These are phyloP conservation scores for Galeopsomyia nigrocyanea DNA, from an alignment of 2,888 invertebrate species.

Conservation along the genomic window DNA sequence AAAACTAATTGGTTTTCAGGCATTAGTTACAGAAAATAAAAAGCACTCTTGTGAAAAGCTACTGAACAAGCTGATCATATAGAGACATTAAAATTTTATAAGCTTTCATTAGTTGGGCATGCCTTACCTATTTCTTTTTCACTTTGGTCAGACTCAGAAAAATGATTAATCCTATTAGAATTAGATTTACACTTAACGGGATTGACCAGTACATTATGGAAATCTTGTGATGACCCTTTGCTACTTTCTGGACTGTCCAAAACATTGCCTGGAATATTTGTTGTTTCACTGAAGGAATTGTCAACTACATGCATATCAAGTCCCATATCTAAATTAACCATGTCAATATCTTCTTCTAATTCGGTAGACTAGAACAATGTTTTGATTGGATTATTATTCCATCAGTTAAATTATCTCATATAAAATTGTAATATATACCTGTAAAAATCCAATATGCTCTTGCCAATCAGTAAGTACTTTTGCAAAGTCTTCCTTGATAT, in stretches of 20 bases:
- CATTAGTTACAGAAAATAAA: conserved; percentile 39
- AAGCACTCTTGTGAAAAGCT: conserved; percentile 33
- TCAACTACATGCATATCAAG: conserved; percentile 54
- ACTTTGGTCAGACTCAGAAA: conserved; percentile 46
- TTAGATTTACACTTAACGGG: conserved; percentile 23
- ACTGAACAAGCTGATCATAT: conserved; percentile 35
- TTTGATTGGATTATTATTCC: conserved; percentile 20
- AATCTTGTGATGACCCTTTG: conserved; percentile 24
- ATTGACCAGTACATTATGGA: neutral
- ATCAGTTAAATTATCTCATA: conserved; percentile 3
- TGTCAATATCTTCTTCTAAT: conserved; percentile 63
- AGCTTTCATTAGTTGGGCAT: conserved; percentile 1
- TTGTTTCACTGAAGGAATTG: conserved; percentile 54
- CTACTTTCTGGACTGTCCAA: conserved; percentile 43
- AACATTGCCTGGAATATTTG: conserved; percentile 23
- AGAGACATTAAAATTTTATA: conserved; percentile 17
- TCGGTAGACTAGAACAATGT: conserved; percentile 58
- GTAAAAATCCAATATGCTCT: conserved; percentile 69
- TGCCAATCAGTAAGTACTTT: conserved; percentile 72
- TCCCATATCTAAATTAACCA: conserved; percentile 52
- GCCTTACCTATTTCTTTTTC: conserved; percentile 49
- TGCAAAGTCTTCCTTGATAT: conserved; percentile 69
- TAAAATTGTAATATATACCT: conserved; percentile 54
- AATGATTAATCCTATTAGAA: neutral
- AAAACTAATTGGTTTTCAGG: conserved; percentile 13